phyloP scores from a whole-genome alignment of 2,797 vertebrate genomes.

The Eutrigla gurnardus region DNA sequence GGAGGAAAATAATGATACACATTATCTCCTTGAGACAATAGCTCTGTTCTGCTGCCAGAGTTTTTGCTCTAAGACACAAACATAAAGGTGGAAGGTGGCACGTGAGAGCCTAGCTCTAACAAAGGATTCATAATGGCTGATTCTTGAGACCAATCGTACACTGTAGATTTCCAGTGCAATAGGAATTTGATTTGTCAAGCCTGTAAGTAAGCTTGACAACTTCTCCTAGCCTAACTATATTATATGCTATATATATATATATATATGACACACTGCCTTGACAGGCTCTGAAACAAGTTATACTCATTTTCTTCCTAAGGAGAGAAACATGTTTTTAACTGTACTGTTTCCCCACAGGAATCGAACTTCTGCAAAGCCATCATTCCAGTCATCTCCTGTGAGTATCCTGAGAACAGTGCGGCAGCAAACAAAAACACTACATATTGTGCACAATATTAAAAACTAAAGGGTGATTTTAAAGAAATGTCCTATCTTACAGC shows the following conservation, averaged over 20 bases:
- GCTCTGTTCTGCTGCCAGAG: neutral
- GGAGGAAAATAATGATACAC: neutral
- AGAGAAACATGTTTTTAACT: slow-evolving; percentile 6
- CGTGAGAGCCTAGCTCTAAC: too few species aligned
- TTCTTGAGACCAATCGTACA: neutral
- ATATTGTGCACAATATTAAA: neutral
- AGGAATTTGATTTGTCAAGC: neutral
- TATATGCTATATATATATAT: neutral
- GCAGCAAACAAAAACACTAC: neutral
- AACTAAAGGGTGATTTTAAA: neutral
- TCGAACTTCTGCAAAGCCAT: slow-evolving; percentile 76
- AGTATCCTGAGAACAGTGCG: slow-evolving; percentile 57
- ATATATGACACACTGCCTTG: slow-evolving; percentile 7
- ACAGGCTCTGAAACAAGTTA: slow-evolving; percentile 40
- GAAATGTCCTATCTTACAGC: neutral
- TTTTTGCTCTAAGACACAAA: neutral
- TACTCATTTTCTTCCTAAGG: slow-evolving; percentile 4
- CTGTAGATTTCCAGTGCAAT: neutral
- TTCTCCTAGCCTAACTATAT: neutral
- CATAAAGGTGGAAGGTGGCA: neutral
- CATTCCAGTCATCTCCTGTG: slow-evolving; percentile 82
- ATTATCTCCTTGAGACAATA: neutral
- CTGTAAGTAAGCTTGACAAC: neutral
- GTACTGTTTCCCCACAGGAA: slow-evolving; percentile 65
- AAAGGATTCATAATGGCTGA: neutral